Evolutionary conservation across 2,113 vertebrate genomes (phyloP).

Genomic region (Charadrius vociferus): DNA sequence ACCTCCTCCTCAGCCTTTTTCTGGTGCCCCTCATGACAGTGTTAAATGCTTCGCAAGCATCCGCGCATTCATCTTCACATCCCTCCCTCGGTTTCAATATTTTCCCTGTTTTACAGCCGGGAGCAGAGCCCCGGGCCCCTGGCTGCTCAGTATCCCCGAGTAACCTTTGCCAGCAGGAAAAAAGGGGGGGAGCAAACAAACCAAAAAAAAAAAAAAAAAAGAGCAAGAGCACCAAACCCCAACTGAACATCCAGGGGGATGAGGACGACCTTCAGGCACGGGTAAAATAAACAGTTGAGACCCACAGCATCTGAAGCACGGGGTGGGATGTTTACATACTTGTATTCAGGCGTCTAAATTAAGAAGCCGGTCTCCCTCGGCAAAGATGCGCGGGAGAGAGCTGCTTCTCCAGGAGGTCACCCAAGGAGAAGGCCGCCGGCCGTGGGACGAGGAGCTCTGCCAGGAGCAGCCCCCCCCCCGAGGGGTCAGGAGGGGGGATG

Average conservation of each 20-base stretch:
- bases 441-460: neutral
- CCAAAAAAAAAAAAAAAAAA: too few relatives aligned
- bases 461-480: neutral
- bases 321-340: neutral
- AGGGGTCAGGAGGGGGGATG: neutral
- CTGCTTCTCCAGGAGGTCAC: neutral
- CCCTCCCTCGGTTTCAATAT: neutral
- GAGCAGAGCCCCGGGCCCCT: neutral
- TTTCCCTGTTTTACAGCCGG: neutral
- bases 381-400: neutral
- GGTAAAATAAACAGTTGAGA: neutral
- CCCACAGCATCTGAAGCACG: accelerated
- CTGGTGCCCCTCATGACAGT: neutral
- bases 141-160: neutral
- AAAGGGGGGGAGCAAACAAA: too few relatives aligned
- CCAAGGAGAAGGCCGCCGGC: neutral
- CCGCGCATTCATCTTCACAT: neutral
- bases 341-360: neutral
- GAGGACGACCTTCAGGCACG: neutral
- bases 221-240: neutral
- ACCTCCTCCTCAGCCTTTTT: neutral
- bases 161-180: neutral
- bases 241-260: neutral
- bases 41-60: neutral
- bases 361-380: neutral